Evolutionary conservation across 2,888 invertebrate genomes (phyloP), one percentile per base, ranked within the genome.

Genomic region (Xestia ashworthii): DNA sequence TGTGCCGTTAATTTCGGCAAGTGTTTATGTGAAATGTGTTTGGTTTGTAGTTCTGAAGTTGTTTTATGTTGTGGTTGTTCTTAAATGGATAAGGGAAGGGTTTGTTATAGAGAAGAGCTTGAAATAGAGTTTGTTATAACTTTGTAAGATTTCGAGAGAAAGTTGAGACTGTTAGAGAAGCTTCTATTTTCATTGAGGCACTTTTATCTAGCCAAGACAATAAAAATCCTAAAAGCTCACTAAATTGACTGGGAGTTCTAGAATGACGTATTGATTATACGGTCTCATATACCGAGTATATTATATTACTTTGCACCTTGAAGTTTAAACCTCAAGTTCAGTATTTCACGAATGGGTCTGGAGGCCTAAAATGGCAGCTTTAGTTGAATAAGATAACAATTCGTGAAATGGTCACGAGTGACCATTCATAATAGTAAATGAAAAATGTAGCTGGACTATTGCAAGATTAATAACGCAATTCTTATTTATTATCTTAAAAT

Each of bases 1-100:
- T 85, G 78, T 76, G 84, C 71, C 62, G 74, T 80, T 85, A 83
- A 86, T 85, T 85, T 83, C 80, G n/a, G n/a, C 78, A 77, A 84
- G 78, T 82, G 85, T 83, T 81, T 83, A 69, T 75, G 44, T 72
- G 76, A 83, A 81, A 81, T 81, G 81, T 66, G 81, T 79, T 74
- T 60, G 65, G 25, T 58, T 46, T 58, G 19, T 48, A 41, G 76
- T 76, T 76, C n/a, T 62, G 44, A 46, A 9, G 8, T 14, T 65
- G 53, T 1, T 55, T 73, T 62, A 46, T 11, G 12, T 60, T 81
- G 32, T 53, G 38, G 46, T 48, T 62, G 68, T 80, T 65, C 12
- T 48, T 14, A 46, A 53, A 66, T 38, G 19, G 19, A 16, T 69
- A 32, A 32, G 22, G 32, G 19, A 58, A 48, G 19, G 55, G 16